phyloP scores from a whole-genome alignment of 2,113 vertebrate genomes.

The Anthoscopus minutus region DNA sequence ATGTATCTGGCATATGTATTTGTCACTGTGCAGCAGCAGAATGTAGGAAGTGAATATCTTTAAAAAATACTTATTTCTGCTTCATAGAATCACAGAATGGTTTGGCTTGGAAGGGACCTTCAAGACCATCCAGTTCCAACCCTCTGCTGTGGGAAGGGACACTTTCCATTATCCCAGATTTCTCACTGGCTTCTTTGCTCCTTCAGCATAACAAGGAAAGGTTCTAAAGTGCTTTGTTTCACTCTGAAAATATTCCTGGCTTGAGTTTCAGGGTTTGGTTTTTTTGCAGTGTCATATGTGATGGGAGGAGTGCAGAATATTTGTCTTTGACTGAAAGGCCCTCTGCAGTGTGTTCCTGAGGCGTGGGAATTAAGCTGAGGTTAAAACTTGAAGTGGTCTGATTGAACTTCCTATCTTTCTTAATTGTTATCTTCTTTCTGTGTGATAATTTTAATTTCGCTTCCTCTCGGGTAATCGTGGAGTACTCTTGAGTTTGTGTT shows the following conservation, averaged over 20 bases:
- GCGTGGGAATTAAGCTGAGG: not conserved
- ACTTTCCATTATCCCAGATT: not conserved
- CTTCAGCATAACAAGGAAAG: not conserved
- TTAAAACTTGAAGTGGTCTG: not conserved
- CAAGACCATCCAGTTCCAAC: not conserved
- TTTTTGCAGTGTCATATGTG: not conserved
- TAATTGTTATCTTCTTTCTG: not conserved
- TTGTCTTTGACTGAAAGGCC: not conserved
- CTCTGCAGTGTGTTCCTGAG: not conserved
- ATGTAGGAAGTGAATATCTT: not conserved
- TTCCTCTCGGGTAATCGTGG: not conserved
- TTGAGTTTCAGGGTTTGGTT: not conserved
- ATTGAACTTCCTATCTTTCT: not conserved
- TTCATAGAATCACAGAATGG: not conserved
- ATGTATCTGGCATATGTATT: not conserved
- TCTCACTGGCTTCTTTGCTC: not conserved
- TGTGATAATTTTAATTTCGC: not conserved
- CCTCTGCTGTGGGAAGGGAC: not conserved
- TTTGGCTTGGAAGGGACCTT: not conserved
- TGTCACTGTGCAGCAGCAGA: not conserved
- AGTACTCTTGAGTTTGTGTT: not conserved
- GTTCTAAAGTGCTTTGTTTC: not conserved
- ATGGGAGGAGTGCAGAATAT: not conserved
- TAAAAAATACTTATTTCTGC: not conserved
- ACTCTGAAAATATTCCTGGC: not conserved